These are phyloP conservation scores for Agriopis marginaria DNA, from an alignment of 2,888 invertebrate genomes.

Conservation along the genomic window DNA sequence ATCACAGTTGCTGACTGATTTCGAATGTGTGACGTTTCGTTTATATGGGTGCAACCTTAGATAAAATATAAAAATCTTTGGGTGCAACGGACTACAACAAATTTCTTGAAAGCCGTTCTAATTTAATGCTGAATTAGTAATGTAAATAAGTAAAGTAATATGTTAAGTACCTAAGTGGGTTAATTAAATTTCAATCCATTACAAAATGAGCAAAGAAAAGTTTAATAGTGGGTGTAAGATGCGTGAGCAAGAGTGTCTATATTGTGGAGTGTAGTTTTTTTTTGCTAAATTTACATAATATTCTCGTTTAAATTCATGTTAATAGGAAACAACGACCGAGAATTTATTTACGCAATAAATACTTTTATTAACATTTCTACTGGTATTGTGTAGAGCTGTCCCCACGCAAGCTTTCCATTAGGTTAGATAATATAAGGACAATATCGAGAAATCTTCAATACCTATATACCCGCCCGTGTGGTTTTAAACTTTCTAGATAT, in stretches of 20 bases:
- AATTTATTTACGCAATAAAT: conserved; percentile 38
- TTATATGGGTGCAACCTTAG: too few relatives aligned
- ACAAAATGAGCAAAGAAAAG: not conserved
- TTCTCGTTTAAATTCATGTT: conserved; percentile 41
- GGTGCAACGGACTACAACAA: too few relatives aligned
- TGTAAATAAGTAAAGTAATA: too few relatives aligned
- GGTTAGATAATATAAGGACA: conserved; percentile 18
- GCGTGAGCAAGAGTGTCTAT: not conserved
- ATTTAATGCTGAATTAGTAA: too few relatives aligned
- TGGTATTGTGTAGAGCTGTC: conserved; percentile 17
- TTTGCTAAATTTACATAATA: conserved; percentile 48
- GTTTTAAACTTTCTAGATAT: too few relatives aligned
- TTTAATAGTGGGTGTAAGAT: conserved; percentile 11
- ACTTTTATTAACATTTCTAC: conserved; percentile 29
- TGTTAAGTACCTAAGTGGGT: too few relatives aligned
- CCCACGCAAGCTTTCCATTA: conserved; percentile 19
- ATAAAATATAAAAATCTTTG: too few relatives aligned
- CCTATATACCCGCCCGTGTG: too few relatives aligned
- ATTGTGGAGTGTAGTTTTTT: conserved; percentile 23
- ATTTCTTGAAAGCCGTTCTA: too few relatives aligned
- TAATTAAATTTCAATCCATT: too few relatives aligned
- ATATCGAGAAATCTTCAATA: not conserved
- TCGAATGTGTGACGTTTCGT: too few relatives aligned
- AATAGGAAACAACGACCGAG: conserved; percentile 38
- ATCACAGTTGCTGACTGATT: too few relatives aligned